Evolutionary conservation across 2,113 vertebrate species (phyloP).

Genomic region (Erythrocercus mccallii): DNA sequence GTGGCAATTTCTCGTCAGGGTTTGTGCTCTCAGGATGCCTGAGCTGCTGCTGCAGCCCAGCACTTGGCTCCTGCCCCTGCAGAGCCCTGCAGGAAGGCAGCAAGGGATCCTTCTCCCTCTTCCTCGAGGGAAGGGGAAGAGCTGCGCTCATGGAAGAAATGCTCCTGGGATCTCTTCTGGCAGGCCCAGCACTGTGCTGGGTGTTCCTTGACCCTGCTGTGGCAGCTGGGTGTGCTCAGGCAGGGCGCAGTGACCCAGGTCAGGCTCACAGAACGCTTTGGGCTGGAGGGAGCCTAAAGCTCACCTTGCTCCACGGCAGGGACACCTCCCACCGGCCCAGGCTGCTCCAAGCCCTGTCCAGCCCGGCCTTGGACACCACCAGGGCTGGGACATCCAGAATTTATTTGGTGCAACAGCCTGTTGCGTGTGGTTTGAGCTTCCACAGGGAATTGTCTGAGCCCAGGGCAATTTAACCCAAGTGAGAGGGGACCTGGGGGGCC

Average conservation of each 20-base stretch:
- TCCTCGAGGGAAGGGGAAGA: not conserved
- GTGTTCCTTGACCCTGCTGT: fast-evolving
- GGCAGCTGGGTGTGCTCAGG: not conserved
- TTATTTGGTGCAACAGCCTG: not conserved
- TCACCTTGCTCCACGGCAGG: not conserved
- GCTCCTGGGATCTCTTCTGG: fast-evolving
- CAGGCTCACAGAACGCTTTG: too few relatives aligned
- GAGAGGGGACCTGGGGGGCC: not conserved
- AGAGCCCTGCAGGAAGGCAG: not conserved
- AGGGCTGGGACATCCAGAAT: not conserved
- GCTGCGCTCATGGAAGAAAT: fast-evolving
- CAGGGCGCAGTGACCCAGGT: not conserved
- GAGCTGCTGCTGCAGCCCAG: not conserved
- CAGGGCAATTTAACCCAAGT: too few relatives aligned
- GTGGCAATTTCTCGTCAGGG: not conserved
- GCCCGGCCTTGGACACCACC: not conserved
- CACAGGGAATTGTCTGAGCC: too few relatives aligned
- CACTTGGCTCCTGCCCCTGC: not conserved
- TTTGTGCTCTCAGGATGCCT: not conserved
- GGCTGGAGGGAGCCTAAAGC: not conserved
- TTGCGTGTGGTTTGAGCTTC: not conserved
- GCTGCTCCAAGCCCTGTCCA: not conserved
- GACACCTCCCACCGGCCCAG: not conserved
- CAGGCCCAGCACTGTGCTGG: not conserved
- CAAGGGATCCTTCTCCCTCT: not conserved